Percentiles rank a stretch among this genome's conserved stretches.
phyloP scores from a whole-genome alignment of 2,113 vertebrate species.

The Hydrolagus affinis region DNA sequence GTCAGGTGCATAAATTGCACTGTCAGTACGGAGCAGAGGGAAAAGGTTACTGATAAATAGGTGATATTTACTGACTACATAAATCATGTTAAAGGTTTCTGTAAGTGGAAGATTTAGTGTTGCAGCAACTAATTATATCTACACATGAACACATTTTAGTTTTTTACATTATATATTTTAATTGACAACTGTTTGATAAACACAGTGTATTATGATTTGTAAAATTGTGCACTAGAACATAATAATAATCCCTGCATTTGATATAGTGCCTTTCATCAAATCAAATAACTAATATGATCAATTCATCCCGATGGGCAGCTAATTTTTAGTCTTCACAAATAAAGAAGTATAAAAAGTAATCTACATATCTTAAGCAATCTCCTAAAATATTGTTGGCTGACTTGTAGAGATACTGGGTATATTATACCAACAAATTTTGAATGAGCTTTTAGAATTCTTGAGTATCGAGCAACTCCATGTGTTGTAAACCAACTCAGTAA shows the following conservation, averaged over 20 bases:
- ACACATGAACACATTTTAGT: not conserved
- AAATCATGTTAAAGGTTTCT: slow-evolving; percentile 16
- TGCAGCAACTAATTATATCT: not conserved
- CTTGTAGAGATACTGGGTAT: not conserved
- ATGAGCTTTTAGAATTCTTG: not conserved
- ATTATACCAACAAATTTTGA: not conserved
- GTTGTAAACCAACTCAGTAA: not conserved
- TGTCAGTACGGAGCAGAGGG: not conserved
- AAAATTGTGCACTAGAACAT: too few species aligned
- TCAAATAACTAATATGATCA: not conserved
- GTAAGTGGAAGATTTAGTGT: slow-evolving; percentile 6
- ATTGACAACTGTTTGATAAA: too few species aligned
- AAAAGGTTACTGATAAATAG: slow-evolving; percentile 3
- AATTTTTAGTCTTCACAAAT: not conserved
- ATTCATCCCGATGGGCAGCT: not conserved
- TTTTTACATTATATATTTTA: too few species aligned
- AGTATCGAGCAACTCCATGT: not conserved
- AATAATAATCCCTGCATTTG: too few species aligned
- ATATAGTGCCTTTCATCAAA: not conserved
- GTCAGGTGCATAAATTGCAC: slow-evolving; percentile 2
- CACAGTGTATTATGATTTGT: too few species aligned
- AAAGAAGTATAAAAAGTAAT: not conserved
- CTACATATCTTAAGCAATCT: not conserved
- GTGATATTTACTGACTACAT: slow-evolving; percentile 10
- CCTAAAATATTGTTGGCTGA: not conserved